These are phyloP conservation scores for Palythoa grandiflora DNA, from an alignment of 92 coral and sea anemone genomes.

Conservation along the genomic window DNA sequence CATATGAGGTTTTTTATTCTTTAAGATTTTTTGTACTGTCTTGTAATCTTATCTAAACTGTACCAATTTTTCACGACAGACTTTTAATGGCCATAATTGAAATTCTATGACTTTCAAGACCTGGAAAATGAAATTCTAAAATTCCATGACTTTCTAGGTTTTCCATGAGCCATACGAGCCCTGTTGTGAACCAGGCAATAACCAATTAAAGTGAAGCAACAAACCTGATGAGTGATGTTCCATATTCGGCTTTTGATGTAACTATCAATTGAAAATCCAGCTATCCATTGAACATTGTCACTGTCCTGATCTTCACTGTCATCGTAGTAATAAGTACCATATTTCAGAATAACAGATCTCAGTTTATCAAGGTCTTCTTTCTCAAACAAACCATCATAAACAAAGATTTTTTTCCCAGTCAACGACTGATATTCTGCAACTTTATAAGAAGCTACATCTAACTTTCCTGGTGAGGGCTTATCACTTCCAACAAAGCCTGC, in stretches of 20 bases:
- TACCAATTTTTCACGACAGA: no score
- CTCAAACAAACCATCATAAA: constrained; percentile 91
- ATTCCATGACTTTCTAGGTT: no score
- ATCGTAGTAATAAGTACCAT: constrained; percentile 94
- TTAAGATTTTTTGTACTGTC: no score
- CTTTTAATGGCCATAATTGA: no score
- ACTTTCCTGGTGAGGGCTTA: constrained; percentile 54
- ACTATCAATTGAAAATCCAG: constrained; percentile 85
- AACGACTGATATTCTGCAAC: constrained; percentile 71
- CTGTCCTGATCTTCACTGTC: constrained; percentile 88
- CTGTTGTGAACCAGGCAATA: background rate
- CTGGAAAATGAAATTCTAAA: no score
- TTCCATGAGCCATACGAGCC: no score
- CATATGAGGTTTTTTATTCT: no score
- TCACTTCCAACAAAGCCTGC: constrained; percentile 81
- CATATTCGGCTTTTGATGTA: constrained; percentile 87
- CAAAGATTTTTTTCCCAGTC: constrained; percentile 81
- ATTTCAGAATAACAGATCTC: constrained; percentile 76
- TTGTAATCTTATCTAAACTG: no score
- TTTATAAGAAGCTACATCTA: constrained; percentile 57
- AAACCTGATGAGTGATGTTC: constrained; percentile 88
- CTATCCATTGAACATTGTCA: constrained; percentile 99
- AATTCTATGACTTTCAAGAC: no score
- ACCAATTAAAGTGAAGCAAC: background rate
- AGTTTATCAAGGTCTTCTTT: constrained; percentile 89